These are phyloP conservation scores for Contarinia nasturtii DNA, from an alignment of 1,140 invertebrate genomes.

Conservation along the genomic window DNA sequence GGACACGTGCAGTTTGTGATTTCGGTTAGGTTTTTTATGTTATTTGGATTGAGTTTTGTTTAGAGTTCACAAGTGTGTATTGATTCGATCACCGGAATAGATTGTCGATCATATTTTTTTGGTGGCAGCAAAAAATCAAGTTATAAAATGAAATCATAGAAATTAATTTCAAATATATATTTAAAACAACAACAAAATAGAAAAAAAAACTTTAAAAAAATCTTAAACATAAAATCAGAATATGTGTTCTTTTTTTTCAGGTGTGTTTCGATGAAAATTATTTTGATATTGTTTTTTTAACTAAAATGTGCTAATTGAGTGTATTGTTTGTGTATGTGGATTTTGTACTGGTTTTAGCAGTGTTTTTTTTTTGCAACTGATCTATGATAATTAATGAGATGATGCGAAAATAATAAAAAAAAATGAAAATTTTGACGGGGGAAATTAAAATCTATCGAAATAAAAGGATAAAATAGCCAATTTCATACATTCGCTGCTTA, in stretches of 20 bases:
- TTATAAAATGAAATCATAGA: neutral
- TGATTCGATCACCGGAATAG: neutral
- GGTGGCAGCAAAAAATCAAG: conserved; percentile 14
- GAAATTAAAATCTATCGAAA: neutral
- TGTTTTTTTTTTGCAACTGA: neutral
- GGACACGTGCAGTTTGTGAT: too few relatives aligned
- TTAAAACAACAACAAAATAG: neutral
- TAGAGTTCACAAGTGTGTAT: too few relatives aligned
- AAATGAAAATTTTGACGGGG: too few relatives aligned
- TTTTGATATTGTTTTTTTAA: neutral
- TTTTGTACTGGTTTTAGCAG: neutral
- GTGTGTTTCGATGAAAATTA: neutral
- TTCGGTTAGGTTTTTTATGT: too few relatives aligned
- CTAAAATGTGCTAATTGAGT: neutral
- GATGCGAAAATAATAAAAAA: too few relatives aligned
- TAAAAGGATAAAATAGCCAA: neutral
- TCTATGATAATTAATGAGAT: too few relatives aligned
- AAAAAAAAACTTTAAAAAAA: neutral
- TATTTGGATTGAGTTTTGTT: too few relatives aligned
- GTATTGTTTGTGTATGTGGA: neutral
- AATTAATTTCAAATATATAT: neutral
- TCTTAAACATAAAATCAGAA: too few relatives aligned
- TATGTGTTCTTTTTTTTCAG: too few relatives aligned
- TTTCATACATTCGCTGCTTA: neutral
- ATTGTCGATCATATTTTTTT: neutral